Evolutionary conservation across 2,888 invertebrate species (phyloP).

Genomic region (Agrotis clavis): DNA sequence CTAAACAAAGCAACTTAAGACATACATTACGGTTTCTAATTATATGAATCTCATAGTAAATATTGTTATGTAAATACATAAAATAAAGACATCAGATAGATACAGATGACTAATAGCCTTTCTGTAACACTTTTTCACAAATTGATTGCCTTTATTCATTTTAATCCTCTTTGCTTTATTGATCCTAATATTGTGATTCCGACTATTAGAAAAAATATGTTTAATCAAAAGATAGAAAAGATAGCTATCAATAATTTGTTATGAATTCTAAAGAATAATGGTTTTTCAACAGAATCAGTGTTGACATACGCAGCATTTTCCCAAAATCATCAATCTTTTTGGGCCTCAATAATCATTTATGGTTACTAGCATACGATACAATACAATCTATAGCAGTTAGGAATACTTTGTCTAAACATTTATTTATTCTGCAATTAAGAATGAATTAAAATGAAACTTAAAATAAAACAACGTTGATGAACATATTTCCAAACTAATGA

Average conservation of each 20-base stretch:
- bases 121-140: conserved; percentile 9
- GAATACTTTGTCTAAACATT: background rate
- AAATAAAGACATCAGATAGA: conserved; percentile 17
- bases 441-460: conserved; percentile 14
- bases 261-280: background rate
- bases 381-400: conserved; percentile 9
- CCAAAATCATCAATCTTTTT: conserved; percentile 5
- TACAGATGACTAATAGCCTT: conserved; percentile 11
- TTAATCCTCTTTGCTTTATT: conserved; percentile 3
- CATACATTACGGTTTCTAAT: conserved; percentile 21
- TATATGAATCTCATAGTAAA: conserved; percentile 26
- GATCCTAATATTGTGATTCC: conserved; percentile 15
- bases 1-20: conserved; percentile 44
- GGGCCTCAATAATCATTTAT: background rate
- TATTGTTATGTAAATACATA: conserved; percentile 36
- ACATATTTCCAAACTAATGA: conserved; percentile 18
- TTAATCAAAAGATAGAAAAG: conserved; percentile 11
- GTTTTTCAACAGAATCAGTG: conserved; percentile 32
- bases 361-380: conserved; percentile 3
- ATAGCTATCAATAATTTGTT: background rate
- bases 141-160: conserved; percentile 15
- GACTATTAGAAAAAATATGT: conserved; percentile 22
- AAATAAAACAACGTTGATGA: conserved; percentile 30
- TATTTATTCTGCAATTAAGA: background rate
- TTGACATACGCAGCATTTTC: conserved; percentile 51